These are phyloP conservation scores for Taenaris catops DNA, from an alignment of 2,888 invertebrate species.

Conservation along the genomic window DNA sequence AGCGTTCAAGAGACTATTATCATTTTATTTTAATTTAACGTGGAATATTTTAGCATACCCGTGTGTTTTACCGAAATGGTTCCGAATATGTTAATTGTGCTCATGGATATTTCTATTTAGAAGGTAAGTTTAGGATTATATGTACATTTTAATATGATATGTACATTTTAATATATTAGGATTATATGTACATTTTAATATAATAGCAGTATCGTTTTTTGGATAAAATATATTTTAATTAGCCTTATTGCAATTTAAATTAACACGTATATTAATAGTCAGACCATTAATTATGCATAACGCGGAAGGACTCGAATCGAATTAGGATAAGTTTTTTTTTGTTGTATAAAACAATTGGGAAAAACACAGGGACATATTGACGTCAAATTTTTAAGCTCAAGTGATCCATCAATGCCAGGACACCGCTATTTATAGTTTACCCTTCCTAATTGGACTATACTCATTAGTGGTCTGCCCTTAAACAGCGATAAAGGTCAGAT, in stretches of 20 bases:
- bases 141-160: no score
- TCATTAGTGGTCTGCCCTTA: constrained; percentile 1
- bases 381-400: background rate
- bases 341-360: no score
- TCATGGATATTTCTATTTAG: constrained; percentile 3
- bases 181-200: background rate
- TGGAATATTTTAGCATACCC: background rate
- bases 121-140: constrained; percentile 7
- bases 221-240: no score
- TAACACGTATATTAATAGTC: no score
- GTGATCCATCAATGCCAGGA: background rate
- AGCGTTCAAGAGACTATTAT: constrained; percentile 5
- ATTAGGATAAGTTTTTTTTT: no score
- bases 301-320: no score
- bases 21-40: constrained; percentile 1
- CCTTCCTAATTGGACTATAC: constrained; percentile 2
- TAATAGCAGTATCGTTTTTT: no score
- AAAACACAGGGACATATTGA: no score
- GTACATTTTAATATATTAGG: background rate
- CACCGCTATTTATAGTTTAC: constrained; percentile 1
- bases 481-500: background rate
- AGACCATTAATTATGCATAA: no score
- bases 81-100: constrained; percentile 7
- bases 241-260: no score
- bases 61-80: constrained; percentile 2